These are phyloP conservation scores for Neuroterus valhalla DNA, from an alignment of 1,140 invertebrate species.

Conservation along the genomic window DNA sequence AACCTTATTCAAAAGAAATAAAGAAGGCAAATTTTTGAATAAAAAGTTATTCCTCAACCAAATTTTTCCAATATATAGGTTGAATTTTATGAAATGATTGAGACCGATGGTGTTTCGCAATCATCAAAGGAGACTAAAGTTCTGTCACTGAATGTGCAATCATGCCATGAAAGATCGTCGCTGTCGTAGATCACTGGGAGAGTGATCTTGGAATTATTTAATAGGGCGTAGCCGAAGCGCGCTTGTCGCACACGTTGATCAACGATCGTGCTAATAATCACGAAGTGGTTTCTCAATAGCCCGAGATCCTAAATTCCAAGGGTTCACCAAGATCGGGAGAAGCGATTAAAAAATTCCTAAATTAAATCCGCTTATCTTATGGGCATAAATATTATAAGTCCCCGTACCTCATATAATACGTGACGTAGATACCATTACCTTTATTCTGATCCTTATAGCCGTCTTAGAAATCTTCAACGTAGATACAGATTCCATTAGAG, in stretches of 20 bases:
- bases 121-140: slow-evolving; percentile 34
- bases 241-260: slow-evolving; percentile 23
- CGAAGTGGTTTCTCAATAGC: slow-evolving; percentile 12
- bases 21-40: too few relatives aligned
- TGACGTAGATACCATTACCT: too few relatives aligned
- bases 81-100: slow-evolving; percentile 36
- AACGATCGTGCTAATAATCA: slow-evolving; percentile 27
- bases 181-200: neutral
- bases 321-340: too few relatives aligned
- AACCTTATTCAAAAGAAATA: too few relatives aligned
- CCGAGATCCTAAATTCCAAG: neutral
- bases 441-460: too few relatives aligned
- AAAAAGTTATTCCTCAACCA: too few relatives aligned
- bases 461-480: too few relatives aligned
- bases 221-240: slow-evolving; percentile 9
- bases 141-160: slow-evolving; percentile 10
- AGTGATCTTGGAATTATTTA: slow-evolving; percentile 28
- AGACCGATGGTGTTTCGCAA: slow-evolving; percentile 32
- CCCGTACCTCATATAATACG: too few relatives aligned
- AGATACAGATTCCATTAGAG: neutral
- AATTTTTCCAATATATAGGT: too few relatives aligned
- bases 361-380: too few relatives aligned
- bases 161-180: slow-evolving; percentile 7
- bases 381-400: too few relatives aligned
- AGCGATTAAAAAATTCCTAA: too few relatives aligned